Evolutionary conservation across 2,888 invertebrate genomes (phyloP).

Genomic region (Rhorus exstirpatorius): DNA sequence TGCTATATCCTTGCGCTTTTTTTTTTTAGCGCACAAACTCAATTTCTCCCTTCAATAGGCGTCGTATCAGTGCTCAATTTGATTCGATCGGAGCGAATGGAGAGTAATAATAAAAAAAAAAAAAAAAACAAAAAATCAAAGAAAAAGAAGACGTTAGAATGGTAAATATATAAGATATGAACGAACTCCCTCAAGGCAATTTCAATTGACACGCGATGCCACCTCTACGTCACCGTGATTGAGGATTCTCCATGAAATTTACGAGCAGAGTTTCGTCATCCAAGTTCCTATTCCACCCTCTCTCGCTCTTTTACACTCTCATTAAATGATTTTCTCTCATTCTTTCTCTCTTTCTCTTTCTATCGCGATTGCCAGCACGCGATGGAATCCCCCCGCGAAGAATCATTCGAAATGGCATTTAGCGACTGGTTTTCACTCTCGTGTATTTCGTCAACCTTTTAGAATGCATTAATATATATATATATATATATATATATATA

Average conservation of each 20-base stretch:
- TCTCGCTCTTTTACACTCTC: slow-evolving; percentile 12
- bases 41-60: slow-evolving; percentile 4
- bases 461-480: background rate
- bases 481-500: background rate
- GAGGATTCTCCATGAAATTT: slow-evolving; percentile 68
- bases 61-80: slow-evolving; percentile 16
- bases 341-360: slow-evolving; percentile 15
- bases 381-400: slow-evolving; percentile 50
- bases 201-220: slow-evolving; percentile 58
- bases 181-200: slow-evolving; percentile 38
- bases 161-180: too few species aligned
- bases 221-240: slow-evolving; percentile 24
- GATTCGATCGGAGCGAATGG: background rate
- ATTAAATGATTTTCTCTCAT: background rate
- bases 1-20: too few species aligned
- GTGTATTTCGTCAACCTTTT: slow-evolving; percentile 30
- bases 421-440: slow-evolving; percentile 20
- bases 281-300: slow-evolving; percentile 36
- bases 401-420: slow-evolving; percentile 49
- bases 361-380: slow-evolving; percentile 31
- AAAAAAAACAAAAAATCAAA: slow-evolving; percentile 4
- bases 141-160: slow-evolving; percentile 21
- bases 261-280: slow-evolving; percentile 64
- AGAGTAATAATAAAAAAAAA: background rate
- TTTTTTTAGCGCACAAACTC: background rate